Base-by-base conservation (phyloP, 2,888 invertebrate species). In the Tenthredo notha region DNA sequence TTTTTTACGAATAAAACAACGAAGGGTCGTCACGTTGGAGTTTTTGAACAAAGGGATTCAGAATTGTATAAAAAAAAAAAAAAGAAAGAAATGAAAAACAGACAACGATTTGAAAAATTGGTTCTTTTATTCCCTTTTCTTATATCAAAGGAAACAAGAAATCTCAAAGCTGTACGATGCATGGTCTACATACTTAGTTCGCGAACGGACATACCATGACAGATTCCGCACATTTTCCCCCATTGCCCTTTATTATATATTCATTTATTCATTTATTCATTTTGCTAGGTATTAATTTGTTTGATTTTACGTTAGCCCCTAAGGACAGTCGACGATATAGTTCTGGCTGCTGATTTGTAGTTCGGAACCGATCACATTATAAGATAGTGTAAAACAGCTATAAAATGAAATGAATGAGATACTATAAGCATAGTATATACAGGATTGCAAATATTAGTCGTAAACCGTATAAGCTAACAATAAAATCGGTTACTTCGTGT, bases 261-360 rank as follows among this genome's bases (percentile, higher is more conserved):
- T 43, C 7, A 72, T 75, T n/a, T 75, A 47, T 75, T 75, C 50
- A 77, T 77, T 15, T 77, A 54, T 54, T 75, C 50, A 12, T n/a
- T 50, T 9, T 9, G 18, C n/a, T 29, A 18, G 40, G 43, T 4
- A 50, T 77, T 77, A 29, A 50, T 77, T 77, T 77, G 33, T 75
- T 75, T 18, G 10, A 50, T 50, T 29, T 75, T 75, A 47, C 47
- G 47, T 47, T 43, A 43, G 40, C 40, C 15, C 47, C 47, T 15
- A 12, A 47, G 47, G 47, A 12, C 15, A 18, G 15, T 12, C 47
- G 3, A 37, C 1, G 37, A n/a, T n/a, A n/a, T 10, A 47, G 47
- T 0, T 3, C 15, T 47, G 15, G 3, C 6, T 50, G 50, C 15
- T 18, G 50, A 50, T 50, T 18, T 50, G 50, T 18, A 15, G 65